phyloP scores from a whole-genome alignment of 1,140 invertebrate species.

The Tribolium castaneum region DNA sequence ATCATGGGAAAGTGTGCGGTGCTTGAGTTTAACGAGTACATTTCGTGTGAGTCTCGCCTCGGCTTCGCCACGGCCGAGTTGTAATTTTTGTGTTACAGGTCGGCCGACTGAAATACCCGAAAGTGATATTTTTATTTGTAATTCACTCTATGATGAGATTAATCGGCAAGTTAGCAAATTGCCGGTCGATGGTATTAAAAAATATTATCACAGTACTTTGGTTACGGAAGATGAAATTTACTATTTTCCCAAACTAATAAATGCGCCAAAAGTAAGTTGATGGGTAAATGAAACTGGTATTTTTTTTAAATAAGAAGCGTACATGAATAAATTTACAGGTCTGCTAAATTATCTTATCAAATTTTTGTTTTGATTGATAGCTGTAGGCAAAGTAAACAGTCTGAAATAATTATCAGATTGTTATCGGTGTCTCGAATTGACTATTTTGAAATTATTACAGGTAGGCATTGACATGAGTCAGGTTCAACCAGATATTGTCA shows the following conservation, averaged over 20 bases:
- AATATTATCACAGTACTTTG: constrained; percentile 82
- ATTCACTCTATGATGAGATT: constrained; percentile 91
- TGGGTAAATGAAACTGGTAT: background rate
- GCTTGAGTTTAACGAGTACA: constrained; percentile 91
- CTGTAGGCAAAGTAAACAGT: background rate
- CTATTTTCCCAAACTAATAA: constrained; percentile 82
- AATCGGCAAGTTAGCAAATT: constrained; percentile 82
- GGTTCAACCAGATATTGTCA: constrained; percentile 64
- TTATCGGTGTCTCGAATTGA: constrained; percentile 50
- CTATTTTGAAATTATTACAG: constrained; percentile 61
- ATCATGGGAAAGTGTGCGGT: constrained; percentile 94
- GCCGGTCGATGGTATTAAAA: constrained; percentile 79
- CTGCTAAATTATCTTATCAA: background rate
- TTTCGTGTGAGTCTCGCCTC: constrained; percentile 76
- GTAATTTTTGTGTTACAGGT: constrained; percentile 68
- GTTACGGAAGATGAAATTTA: constrained; percentile 95
- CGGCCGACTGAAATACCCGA: constrained; percentile 95
- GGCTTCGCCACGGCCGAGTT: background rate
- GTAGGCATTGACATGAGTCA: constrained; percentile 66
- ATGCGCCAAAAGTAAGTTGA: constrained; percentile 76
- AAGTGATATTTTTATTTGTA: constrained; percentile 93
- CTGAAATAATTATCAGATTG: constrained; percentile 51
- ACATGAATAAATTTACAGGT: background rate
- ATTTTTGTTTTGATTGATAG: background rate
- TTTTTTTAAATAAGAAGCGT: background rate